Percentiles rank a stretch among this genome's conserved stretches.
Evolutionary conservation across 1,140 invertebrate genomes (phyloP).

Genomic region (Saccostrea echinata): DNA sequence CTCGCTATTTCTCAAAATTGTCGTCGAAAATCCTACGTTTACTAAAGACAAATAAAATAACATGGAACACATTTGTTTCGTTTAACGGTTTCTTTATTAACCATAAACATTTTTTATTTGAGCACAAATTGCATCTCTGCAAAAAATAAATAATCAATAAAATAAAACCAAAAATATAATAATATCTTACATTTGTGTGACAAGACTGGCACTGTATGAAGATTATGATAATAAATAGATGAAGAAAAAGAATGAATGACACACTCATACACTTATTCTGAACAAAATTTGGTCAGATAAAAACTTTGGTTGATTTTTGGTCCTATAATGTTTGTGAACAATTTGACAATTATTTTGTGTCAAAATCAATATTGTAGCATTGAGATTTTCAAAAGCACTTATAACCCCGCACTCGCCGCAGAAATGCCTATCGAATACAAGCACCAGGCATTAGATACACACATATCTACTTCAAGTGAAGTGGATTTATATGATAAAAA

Average conservation of each 20-base stretch:
- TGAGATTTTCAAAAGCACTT: conserved; percentile 12
- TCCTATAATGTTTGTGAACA: conserved; percentile 26
- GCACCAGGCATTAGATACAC: conserved; percentile 13
- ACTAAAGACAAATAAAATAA: background rate
- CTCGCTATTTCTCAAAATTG: too few relatives aligned
- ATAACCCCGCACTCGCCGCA: background rate
- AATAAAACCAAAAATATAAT: conserved; percentile 35
- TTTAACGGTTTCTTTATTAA: conserved; percentile 23
- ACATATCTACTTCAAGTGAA: background rate
- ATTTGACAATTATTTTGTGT: conserved; percentile 6
- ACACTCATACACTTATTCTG: background rate
- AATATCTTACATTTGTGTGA: conserved; percentile 23
- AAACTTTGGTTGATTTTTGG: conserved; percentile 7
- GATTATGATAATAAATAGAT: conserved; percentile 25
- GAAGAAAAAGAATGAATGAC: background rate
- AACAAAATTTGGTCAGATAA: background rate
- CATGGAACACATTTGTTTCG: background rate
- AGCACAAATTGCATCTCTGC: conserved; percentile 36
- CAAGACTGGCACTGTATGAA: conserved; percentile 14
- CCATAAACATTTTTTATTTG: conserved; percentile 20
- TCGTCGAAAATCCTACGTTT: too few relatives aligned
- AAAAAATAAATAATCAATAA: conserved; percentile 38
- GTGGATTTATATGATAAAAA: background rate
- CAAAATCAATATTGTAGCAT: conserved; percentile 30
- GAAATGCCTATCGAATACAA: conserved; percentile 7